Evolutionary conservation across 2,113 vertebrate genomes (phyloP).

Genomic region (Cebidichthys violaceus): DNA sequence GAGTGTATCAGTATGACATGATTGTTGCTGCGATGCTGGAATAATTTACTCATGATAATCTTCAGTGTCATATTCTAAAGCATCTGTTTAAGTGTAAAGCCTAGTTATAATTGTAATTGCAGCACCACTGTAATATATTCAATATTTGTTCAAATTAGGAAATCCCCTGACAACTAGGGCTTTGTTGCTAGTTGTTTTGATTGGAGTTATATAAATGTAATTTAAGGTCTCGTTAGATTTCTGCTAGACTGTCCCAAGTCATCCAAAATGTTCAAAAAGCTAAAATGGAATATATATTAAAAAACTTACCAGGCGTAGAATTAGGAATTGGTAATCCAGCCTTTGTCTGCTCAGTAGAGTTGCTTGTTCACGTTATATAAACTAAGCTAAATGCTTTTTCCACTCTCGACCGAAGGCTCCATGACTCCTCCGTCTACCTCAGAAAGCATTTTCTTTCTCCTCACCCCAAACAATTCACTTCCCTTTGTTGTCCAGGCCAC

Average conservation of each 20-base stretch:
- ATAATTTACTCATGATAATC: not conserved
- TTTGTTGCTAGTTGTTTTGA: not conserved
- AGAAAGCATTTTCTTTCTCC: not conserved
- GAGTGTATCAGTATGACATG: not conserved
- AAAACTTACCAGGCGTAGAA: not conserved
- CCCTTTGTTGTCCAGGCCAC: not conserved
- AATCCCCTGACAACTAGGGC: not conserved
- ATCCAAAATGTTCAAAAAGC: not conserved
- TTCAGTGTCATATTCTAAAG: not conserved
- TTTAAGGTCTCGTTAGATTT: too few species aligned
- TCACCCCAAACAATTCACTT: not conserved
- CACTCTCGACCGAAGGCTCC: not conserved
- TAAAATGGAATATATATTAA: not conserved
- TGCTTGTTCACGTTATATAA: not conserved
- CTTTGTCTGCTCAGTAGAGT: not conserved
- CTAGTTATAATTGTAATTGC: not conserved
- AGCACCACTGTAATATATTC: not conserved
- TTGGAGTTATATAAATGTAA: too few species aligned
- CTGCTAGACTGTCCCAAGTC: too few species aligned
- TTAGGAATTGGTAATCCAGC: not conserved
- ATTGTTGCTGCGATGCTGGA: too few species aligned
- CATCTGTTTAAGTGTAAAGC: not conserved
- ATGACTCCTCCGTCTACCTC: not conserved
- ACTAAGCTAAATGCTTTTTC: not conserved
- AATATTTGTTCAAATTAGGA: not conserved